Conservation (phyloP, 2,797 vertebrate genomes). For the Sebastes dallii region DNA sequence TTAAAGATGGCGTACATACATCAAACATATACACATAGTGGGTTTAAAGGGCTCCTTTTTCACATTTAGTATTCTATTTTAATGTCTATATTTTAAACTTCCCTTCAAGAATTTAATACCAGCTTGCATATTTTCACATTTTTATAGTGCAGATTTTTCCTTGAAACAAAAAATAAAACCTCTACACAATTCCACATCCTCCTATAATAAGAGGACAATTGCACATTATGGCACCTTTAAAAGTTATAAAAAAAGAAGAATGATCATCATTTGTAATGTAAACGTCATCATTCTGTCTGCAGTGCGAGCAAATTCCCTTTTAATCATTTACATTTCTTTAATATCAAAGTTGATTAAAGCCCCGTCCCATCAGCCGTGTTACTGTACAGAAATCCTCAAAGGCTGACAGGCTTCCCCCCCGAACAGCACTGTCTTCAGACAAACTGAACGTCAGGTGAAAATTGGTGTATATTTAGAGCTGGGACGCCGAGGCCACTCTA, state of each 20-base stretch:
- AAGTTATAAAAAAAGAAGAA: not conserved
- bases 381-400: slow-evolving; percentile 14
- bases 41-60: not conserved
- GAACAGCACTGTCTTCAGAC: slow-evolving; percentile 61
- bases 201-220: not conserved
- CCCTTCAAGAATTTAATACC: not conserved
- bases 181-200: not conserved
- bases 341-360: slow-evolving; percentile 1
- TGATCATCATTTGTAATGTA: not conserved
- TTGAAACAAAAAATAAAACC: not conserved
- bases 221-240: not conserved
- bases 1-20: not conserved
- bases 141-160: not conserved
- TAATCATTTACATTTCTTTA: not conserved
- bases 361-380: not conserved
- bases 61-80: not conserved
- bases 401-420: slow-evolving; percentile 41
- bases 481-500: slow-evolving; percentile 73
- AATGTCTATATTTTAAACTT: not conserved
- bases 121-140: not conserved
- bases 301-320: not conserved
- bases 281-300: not conserved
- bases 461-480: slow-evolving; percentile 78
- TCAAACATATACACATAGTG: not conserved
- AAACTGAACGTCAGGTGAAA: slow-evolving; percentile 73